Evolutionary conservation across 2,797 vertebrate genomes (phyloP).

Genomic region (Cynodonichthys magdalenae): DNA sequence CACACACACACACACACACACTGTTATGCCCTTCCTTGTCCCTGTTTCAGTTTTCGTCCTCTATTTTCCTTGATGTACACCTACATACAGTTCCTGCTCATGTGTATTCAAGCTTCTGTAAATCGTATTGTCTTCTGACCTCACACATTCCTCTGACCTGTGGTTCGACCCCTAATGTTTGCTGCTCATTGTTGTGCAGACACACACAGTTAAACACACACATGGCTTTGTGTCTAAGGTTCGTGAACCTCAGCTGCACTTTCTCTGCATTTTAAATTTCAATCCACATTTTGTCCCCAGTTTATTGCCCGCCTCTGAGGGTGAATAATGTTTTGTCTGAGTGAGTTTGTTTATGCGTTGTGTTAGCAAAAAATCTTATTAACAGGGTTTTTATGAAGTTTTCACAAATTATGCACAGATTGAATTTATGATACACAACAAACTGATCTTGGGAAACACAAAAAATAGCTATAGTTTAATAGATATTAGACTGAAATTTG

Average conservation of each 20-base stretch:
- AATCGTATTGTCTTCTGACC: constrained; percentile 28
- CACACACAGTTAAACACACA: constrained; percentile 8
- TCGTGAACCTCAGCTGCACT: not conserved
- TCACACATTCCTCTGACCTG: constrained; percentile 19
- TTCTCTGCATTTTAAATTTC: too few species aligned
- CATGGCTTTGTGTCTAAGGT: not conserved
- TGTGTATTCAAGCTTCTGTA: constrained; percentile 15
- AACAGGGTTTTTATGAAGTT: too few species aligned
- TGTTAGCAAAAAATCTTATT: too few species aligned
- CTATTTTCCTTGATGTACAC: constrained; percentile 15
- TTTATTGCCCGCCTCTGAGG: too few species aligned
- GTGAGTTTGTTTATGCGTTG: too few species aligned
- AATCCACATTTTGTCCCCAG: too few species aligned
- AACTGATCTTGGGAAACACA: too few species aligned
- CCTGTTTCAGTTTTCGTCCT: constrained; percentile 37
- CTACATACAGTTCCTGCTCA: not conserved
- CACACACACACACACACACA: constrained; percentile 22
- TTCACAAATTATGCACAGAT: too few species aligned
- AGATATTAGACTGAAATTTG: too few species aligned
- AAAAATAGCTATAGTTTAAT: too few species aligned
- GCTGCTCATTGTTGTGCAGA: constrained; percentile 19
- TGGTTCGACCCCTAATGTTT: constrained; percentile 24
- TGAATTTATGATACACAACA: too few species aligned
- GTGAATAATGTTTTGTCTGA: too few species aligned
- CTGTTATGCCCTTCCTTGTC: constrained; percentile 33